Evolutionary conservation across 2,797 vertebrate genomes (phyloP), one percentile per base, ranked within the genome.

Genomic region (Tympanoctomys barrerae): DNA sequence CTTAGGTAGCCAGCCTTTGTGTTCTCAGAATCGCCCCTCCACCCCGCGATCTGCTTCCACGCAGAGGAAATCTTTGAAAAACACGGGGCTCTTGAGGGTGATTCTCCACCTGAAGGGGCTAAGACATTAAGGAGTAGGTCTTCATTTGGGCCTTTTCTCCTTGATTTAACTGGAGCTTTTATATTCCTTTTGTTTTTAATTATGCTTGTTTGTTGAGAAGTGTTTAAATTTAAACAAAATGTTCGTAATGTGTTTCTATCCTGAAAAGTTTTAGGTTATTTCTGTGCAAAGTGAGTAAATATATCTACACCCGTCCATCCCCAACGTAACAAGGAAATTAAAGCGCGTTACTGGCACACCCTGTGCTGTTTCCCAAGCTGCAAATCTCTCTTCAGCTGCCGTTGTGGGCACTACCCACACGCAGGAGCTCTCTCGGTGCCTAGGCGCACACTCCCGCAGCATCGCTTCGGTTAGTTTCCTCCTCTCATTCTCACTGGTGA

Each of bases 181-280:
- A 33, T 52, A 49, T 82, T 89, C 70, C 28, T 90, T 90, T 78
- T 95, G 62, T 26, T 90, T 93, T 90, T 88, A 93, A 21, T 85
- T 89, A 80, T 66, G 54, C 16, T 89, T 59, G 14, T 62, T 90
- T 90, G 64, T 68, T 71, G 36, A 77, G 79, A 84, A 57, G 26
- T 62, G 52, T 85, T 93, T 90, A 66, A 93, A 66, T 78, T 87
- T 73, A 57, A 87, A 33, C 49, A 80, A 70, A 46, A 81, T 62
- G 61, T 68, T 93, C 39, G 21, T 46, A 5, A 19, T 80, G 5
- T 68, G 28, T 91, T 91, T 95, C 28, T 83, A 61, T 88, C 91
- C 75, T 91, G 66, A 80, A 79, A 91, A 80, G 36, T 89, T 91
- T 75, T 83, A 52, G 46, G 49, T 80, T 91, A 75, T 85, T 70